Evolutionary conservation across 2,888 invertebrate species (phyloP).

Genomic region (Amphipyra tragopoginis): DNA sequence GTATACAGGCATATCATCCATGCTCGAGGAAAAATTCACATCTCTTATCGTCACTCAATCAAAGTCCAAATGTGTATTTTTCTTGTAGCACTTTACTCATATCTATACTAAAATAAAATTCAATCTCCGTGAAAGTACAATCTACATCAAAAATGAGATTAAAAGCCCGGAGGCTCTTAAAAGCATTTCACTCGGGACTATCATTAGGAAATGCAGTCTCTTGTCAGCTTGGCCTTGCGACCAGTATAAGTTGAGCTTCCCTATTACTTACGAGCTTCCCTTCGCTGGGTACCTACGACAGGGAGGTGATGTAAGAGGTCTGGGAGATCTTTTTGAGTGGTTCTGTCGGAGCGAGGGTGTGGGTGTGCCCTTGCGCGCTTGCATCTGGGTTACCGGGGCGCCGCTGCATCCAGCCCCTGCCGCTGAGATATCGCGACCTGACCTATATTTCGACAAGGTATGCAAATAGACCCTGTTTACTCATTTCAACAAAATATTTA

Average conservation of each 20-base stretch:
- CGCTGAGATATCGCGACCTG: slow-evolving; percentile 73
- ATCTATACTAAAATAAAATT: slow-evolving; percentile 1
- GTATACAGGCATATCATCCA: no score
- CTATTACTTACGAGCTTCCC: slow-evolving; percentile 22
- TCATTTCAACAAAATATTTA: slow-evolving; percentile 51
- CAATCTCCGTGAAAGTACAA: slow-evolving; percentile 21
- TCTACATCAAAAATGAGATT: slow-evolving; percentile 30
- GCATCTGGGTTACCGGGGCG: slow-evolving; percentile 82
- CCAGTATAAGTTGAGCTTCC: slow-evolving; percentile 39
- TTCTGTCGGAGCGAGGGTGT: slow-evolving; percentile 48
- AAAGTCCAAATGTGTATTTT: no score
- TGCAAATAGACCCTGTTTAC: slow-evolving; percentile 68
- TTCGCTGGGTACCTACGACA: slow-evolving; percentile 14
- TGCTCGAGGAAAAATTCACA: background rate
- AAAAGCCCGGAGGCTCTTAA: slow-evolving; percentile 42
- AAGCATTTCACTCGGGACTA: slow-evolving; percentile 52
- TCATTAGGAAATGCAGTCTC: slow-evolving; percentile 62
- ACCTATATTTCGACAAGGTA: slow-evolving; percentile 76
- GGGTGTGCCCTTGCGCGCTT: slow-evolving; percentile 73
- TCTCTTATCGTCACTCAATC: background rate
- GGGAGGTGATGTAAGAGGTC: slow-evolving; percentile 43
- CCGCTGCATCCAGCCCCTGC: slow-evolving; percentile 74
- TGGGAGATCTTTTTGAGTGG: slow-evolving; percentile 58
- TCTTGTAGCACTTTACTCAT: slow-evolving; percentile 14
- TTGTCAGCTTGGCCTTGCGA: slow-evolving; percentile 40